Base-by-base conservation (phyloP, 2,888 invertebrate genomes). In the Rhogogaster chlorosoma region DNA sequence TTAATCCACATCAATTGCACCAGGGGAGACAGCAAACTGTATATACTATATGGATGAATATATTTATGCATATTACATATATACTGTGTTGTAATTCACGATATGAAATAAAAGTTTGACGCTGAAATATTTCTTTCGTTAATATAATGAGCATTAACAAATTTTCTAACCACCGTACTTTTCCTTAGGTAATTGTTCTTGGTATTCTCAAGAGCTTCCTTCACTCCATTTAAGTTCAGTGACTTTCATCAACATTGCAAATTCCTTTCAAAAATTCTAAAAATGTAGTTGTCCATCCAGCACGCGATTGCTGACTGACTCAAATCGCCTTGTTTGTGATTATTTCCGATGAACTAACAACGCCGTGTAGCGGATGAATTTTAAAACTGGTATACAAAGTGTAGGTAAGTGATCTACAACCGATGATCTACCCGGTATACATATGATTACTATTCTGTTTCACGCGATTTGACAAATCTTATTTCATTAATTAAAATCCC, bases 21-120 rank as follows among this genome's bases (percentile, higher is more conserved):
- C 38, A 18, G 42, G 42, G 29, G n/a, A 73, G 7, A 42, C 22
- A 73, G 15, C 38, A 42, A 73, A 73, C 42, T 42, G 42, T 73
- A 42, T 73, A 73, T 42, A 42, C 36, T 29, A 67, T 64, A 67
- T 75, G 45, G 26, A 75, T 73, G 42, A 42, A 73, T 73, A 73
- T 70, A 70, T 38, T 36, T 73, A 22, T 73, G 71, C 71, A 73
- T 73, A 71, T 49, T 70, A 49, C 45, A 77, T 77, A 49, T 49
- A 53, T 49, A 77, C 15, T 77, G 53, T 53, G 77, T 77, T 77
- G 77, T 77, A 77, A 53, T 53, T 77, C 18, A 77, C 53, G 53
- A 53, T 77, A 77, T 53, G 12, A 53, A 77, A 77, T 77, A 77
- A 77, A 77, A 49, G 77, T 77, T 77, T 77, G 53, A 77, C 77